Base-by-base conservation (phyloP, 2,888 invertebrate genomes). In the Lycocerus yunnanus region DNA sequence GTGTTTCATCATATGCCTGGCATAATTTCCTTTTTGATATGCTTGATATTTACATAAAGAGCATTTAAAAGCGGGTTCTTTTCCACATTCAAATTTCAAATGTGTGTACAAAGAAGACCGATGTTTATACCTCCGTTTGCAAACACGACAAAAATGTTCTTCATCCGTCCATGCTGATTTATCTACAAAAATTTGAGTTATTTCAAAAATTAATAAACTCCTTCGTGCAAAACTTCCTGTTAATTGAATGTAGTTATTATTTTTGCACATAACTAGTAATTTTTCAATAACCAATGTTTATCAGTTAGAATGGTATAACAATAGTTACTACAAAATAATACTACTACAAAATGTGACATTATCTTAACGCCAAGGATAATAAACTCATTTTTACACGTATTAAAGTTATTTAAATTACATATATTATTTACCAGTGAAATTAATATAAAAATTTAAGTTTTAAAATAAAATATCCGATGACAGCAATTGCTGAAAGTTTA, bases 41-140 rank as follows among this genome's bases (percentile, higher is more conserved):
- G 71, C 71, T 58, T 71, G 27, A 58, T 63, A 71, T 16, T 65
- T 43, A 43, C 71, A 93, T 83, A 87, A 86, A 81, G 90, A 90
- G 84, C 89, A 90, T 74, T 90, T 89, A 82, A 91, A 91, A 82
- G 88, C 65, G 8, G 82, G 80, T 13, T 75, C 71, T 69, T 78
- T 80, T n/a, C 84, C 84, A 76, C 85, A 85, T 10, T 83, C 84
- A 70, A 82, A 83, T 72, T 79, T 82, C 67, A 70, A 77, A 73
- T 85, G 85, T n/a, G 81, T 80, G 59, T 77, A 80, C 20, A 84
- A 73, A 6, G 82, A 83, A 11, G 81, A 78, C 69, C 81, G 81
- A 18, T 82, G 78, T 66, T 78, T 82, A 78, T 85, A 86, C 14
- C 71, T 72, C 74, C 81, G 81, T 9, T 80, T 80, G 77, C 85